These are phyloP conservation scores for Artemia sp. DNA, from an alignment of 2,888 invertebrate species.

Conservation along the genomic window DNA sequence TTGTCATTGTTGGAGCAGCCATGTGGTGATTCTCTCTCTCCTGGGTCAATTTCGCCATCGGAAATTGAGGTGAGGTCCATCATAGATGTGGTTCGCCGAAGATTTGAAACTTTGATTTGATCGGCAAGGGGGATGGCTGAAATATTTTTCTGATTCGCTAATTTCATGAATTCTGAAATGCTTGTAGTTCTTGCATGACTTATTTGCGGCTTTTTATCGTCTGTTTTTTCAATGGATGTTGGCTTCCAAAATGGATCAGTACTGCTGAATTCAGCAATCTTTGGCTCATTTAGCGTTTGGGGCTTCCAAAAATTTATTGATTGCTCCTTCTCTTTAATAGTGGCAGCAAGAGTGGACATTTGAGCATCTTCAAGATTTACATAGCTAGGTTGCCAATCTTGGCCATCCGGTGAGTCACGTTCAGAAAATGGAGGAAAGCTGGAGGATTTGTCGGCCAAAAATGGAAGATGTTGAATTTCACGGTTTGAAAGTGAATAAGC, in stretches of 20 bases:
- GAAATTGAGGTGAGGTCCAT: background rate
- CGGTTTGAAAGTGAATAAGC: background rate
- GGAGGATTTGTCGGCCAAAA: background rate
- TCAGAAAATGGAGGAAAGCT: constrained; percentile 7
- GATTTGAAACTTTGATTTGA: background rate
- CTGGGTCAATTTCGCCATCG: background rate
- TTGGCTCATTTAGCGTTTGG: constrained; percentile 15
- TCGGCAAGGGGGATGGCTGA: background rate
- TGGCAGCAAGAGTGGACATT: constrained; percentile 21
- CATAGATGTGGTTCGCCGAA: constrained; percentile 1
- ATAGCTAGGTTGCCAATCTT: constrained; percentile 23
- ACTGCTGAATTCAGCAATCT: background rate
- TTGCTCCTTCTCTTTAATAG: constrained; percentile 21
- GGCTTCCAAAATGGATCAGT: background rate
- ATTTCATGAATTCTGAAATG: constrained; percentile 6
- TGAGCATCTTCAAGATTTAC: constrained; percentile 22
- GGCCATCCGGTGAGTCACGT: constrained; percentile 20
- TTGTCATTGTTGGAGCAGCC: background rate
- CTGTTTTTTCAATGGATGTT: background rate
- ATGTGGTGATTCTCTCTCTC: background rate
- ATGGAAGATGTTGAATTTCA: background rate
- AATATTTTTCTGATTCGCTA: background rate
- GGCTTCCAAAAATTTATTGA: constrained; percentile 22
- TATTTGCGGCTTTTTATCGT: background rate
- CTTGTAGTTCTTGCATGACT: constrained; percentile 6